Evolutionary conservation across 1,140 invertebrate species (phyloP).

Genomic region (Drosophila saltans): DNA sequence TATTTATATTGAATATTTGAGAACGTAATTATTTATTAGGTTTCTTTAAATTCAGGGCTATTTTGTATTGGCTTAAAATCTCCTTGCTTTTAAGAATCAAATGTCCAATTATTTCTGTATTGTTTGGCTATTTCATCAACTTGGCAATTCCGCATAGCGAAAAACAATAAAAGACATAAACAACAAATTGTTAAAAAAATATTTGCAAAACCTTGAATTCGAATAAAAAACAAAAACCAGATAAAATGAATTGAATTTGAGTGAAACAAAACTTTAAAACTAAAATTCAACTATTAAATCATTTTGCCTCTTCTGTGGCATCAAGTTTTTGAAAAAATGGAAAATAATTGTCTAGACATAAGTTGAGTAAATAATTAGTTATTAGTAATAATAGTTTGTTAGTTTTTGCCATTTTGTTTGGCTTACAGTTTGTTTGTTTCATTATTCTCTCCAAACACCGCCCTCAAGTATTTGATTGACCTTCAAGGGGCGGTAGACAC

Average conservation of each 20-base stretch:
- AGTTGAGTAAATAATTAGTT: slow-evolving; percentile 41
- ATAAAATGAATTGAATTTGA: slow-evolving; percentile 48
- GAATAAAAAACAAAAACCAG: slow-evolving; percentile 50
- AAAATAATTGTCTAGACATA: slow-evolving; percentile 57
- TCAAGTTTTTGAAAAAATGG: slow-evolving; percentile 14
- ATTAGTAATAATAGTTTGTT: slow-evolving; percentile 35
- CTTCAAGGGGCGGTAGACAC: slow-evolving; percentile 70
- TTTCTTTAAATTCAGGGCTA: slow-evolving; percentile 57
- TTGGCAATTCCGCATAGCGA: slow-evolving; percentile 39
- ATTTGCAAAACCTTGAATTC: slow-evolving; percentile 46
- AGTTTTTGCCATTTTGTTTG: slow-evolving; percentile 45
- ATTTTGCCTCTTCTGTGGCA: slow-evolving; percentile 7
- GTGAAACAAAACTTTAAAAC: not conserved
- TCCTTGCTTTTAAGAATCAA: slow-evolving; percentile 51
- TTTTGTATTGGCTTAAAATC: slow-evolving; percentile 60
- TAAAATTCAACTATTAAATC: not conserved
- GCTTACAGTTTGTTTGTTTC: not conserved
- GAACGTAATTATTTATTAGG: slow-evolving; percentile 17
- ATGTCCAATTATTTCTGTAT: slow-evolving; percentile 37
- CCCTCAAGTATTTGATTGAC: slow-evolving; percentile 67
- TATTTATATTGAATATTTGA: too few relatives aligned
- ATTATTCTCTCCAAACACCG: slow-evolving; percentile 25
- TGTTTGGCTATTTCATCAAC: slow-evolving; percentile 21
- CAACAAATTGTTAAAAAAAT: slow-evolving; percentile 36
- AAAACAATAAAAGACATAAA: slow-evolving; percentile 23